Conservation (phyloP, 2,888 invertebrate species). For the Tortricodes alternella region DNA sequence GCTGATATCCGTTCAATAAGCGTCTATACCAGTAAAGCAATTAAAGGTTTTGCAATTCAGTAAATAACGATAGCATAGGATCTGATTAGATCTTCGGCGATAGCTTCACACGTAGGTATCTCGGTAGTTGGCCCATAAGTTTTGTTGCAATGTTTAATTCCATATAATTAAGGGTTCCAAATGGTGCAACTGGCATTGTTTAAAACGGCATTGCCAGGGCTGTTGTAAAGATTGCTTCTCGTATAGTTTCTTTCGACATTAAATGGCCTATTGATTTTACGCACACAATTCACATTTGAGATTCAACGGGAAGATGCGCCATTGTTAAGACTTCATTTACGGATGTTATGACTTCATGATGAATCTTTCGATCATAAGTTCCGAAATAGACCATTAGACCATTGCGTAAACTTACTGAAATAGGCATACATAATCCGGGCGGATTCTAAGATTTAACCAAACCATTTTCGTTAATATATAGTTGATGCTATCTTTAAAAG, state of each 20-base stretch:
- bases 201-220: constrained; percentile 9
- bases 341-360: constrained; percentile 25
- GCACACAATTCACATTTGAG: constrained; percentile 24
- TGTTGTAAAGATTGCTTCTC: constrained; percentile 2
- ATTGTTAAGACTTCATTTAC: constrained; percentile 23
- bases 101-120: constrained; percentile 16
- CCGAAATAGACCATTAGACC: neutral
- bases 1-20: constrained; percentile 5
- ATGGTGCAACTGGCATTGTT: constrained; percentile 34
- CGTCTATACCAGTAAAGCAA: neutral
- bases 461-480: constrained; percentile 17
- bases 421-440: neutral
- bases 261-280: constrained; percentile 27
- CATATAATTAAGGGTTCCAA: constrained; percentile 46
- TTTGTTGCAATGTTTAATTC: constrained; percentile 49
- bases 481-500: constrained; percentile 21
- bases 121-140: constrained; percentile 31
- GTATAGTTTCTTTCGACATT: constrained; percentile 4
- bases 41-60: neutral
- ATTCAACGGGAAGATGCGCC: constrained; percentile 12
- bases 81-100: constrained; percentile 13
- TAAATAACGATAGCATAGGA: neutral
- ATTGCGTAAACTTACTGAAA: constrained; percentile 5
- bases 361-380: constrained; percentile 15
- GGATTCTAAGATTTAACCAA: neutral